phyloP scores from a whole-genome alignment of 2,888 invertebrate genomes.

The Callimorpha dominula region DNA sequence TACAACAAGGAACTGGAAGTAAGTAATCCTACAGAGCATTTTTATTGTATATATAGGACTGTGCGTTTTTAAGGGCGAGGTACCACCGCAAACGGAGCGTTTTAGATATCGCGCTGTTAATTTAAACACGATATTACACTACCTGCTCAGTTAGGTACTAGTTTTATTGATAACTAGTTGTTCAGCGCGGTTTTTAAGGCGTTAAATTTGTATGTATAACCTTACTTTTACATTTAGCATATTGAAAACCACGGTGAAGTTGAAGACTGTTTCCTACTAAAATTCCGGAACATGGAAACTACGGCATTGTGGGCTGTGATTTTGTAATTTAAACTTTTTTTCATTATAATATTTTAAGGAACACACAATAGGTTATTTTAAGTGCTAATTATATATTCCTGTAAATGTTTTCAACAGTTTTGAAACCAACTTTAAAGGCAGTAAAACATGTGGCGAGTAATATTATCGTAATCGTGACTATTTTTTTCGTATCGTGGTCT shows the following conservation, averaged over 20 bases:
- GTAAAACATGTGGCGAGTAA: neutral
- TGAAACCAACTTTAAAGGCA: neutral
- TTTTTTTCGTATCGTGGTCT: neutral
- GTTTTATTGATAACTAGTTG: neutral
- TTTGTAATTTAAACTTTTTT: too few species aligned
- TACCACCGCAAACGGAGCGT: slow-evolving; percentile 19
- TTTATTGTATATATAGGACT: slow-evolving; percentile 15
- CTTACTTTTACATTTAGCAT: too few species aligned
- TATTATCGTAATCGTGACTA: neutral
- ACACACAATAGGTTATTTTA: neutral
- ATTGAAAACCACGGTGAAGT: too few species aligned
- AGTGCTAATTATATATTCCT: neutral
- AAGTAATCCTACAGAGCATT: slow-evolving; percentile 18
- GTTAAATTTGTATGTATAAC: neutral
- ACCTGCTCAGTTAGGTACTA: neutral
- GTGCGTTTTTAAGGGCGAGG: slow-evolving; percentile 6
- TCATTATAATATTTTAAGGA: neutral
- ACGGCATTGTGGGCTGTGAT: too few species aligned
- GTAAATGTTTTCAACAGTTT: neutral
- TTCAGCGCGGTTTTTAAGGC: neutral
- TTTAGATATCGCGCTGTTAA: neutral
- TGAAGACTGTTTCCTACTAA: too few species aligned
- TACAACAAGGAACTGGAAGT: slow-evolving; percentile 9
- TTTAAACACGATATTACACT: neutral
- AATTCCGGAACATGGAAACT: too few species aligned